Percentiles rank a stretch among this genome's conserved stretches.
These are phyloP conservation scores for Aphidius gifuensis DNA, from an alignment of 1,140 invertebrate species.

Conservation along the genomic window DNA sequence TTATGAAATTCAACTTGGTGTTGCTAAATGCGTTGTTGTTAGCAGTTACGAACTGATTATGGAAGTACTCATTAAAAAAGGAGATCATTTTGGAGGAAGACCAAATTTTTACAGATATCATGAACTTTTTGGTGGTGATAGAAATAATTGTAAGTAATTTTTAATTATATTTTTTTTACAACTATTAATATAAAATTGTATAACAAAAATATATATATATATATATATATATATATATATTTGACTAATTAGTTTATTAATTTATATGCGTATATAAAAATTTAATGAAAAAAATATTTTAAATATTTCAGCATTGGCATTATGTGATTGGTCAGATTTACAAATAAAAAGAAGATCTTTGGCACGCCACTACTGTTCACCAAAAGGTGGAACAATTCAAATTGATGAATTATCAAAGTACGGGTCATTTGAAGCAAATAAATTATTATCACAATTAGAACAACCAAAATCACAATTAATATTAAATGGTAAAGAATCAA, in stretches of 20 bases:
- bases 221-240: no score
- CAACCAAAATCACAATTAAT: constrained; percentile 44
- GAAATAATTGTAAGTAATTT: constrained; percentile 72
- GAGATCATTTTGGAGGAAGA: constrained; percentile 74
- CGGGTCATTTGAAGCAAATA: constrained; percentile 59
- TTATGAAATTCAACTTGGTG: constrained; percentile 70
- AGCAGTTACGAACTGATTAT: constrained; percentile 71
- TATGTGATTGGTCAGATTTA: constrained; percentile 81
- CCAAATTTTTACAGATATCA: constrained; percentile 77
- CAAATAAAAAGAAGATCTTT: constrained; percentile 74
- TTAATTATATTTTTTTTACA: constrained; percentile 1
- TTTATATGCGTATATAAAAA: no score
- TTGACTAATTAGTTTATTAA: no score
- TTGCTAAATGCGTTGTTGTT: constrained; percentile 70
- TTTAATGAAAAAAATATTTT: not conserved
- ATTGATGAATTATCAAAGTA: constrained; percentile 65
- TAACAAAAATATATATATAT: no score
- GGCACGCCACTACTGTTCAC: constrained; percentile 72
- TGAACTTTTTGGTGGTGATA: constrained; percentile 70
- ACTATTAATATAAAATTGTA: not conserved
- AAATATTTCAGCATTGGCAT: constrained; percentile 68
- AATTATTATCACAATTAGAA: constrained; percentile 58
- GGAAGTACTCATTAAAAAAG: constrained; percentile 78
- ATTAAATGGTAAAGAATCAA: constrained; percentile 46
- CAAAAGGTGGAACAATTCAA: constrained; percentile 68